These are phyloP conservation scores for Protobothrops flavoviridis DNA, from an alignment of 2,113 vertebrate genomes.

Conservation along the genomic window DNA sequence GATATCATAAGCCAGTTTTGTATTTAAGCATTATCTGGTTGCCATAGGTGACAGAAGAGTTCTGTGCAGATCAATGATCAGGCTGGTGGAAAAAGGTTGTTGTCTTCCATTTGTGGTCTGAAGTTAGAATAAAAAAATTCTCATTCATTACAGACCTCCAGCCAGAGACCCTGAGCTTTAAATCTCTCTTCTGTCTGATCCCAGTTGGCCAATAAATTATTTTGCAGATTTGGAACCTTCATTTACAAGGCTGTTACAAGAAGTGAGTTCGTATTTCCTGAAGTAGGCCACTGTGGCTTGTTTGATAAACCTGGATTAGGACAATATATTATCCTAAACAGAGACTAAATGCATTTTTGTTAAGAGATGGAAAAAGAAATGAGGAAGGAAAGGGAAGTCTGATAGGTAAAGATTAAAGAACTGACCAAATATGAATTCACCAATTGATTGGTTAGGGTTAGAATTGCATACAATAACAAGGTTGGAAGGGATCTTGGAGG, in stretches of 20 bases:
- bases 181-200: background rate
- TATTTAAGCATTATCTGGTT: background rate
- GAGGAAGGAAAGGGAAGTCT: background rate
- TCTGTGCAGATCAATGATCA: background rate
- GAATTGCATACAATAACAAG: background rate
- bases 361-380: background rate
- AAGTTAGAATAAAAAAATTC: background rate
- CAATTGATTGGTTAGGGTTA: background rate
- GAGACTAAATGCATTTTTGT: background rate
- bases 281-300: background rate
- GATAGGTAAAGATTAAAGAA: background rate
- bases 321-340: background rate
- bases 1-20: background rate
- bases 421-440: background rate
- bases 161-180: background rate
- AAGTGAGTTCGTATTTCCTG: background rate
- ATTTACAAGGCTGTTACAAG: background rate
- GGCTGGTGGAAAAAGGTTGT: background rate
- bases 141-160: background rate
- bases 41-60: background rate
- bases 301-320: background rate
- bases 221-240: background rate
- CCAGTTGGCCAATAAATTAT: background rate
- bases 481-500: background rate
- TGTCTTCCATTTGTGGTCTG: background rate